Conservation (phyloP, 2,888 invertebrate genomes). For the Tenthredo notha region DNA sequence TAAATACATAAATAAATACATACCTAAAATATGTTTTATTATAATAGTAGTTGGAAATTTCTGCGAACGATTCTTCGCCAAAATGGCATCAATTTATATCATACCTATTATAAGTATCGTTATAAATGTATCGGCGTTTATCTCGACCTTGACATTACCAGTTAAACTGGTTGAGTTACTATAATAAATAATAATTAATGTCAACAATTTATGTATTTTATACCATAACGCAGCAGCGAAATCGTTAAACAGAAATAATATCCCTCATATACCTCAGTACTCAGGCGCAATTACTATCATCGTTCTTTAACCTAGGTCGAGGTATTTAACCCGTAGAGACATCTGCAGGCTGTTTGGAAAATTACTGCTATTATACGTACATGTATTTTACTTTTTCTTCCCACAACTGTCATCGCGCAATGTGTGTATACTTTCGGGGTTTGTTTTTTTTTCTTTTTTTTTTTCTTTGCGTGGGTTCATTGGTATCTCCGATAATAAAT, state of each 20-base stretch:
- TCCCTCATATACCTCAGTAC: background rate
- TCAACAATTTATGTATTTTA: background rate
- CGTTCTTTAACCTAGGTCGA: background rate
- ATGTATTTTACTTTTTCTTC: background rate
- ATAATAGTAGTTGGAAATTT: background rate
- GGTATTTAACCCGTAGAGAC: background rate
- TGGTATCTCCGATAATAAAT: background rate
- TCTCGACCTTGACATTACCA: conserved; percentile 18
- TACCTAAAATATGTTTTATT: background rate
- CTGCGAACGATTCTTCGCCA: background rate
- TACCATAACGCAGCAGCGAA: background rate
- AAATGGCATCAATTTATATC: background rate
- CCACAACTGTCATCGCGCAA: background rate
- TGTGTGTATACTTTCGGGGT: background rate
- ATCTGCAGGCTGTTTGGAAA: background rate
- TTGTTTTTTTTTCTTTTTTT: too few species aligned
- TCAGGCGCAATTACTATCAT: background rate
- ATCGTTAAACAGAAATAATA: conserved; percentile 11
- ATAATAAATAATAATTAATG: background rate
- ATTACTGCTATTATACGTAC: background rate
- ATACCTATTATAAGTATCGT: background rate
- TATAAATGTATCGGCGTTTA: background rate
- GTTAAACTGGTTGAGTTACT: background rate
- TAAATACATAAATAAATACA: too few species aligned
- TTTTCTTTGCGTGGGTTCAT: background rate